Base-by-base conservation (phyloP, 1,140 invertebrate species). In the Phortica variegata region DNA sequence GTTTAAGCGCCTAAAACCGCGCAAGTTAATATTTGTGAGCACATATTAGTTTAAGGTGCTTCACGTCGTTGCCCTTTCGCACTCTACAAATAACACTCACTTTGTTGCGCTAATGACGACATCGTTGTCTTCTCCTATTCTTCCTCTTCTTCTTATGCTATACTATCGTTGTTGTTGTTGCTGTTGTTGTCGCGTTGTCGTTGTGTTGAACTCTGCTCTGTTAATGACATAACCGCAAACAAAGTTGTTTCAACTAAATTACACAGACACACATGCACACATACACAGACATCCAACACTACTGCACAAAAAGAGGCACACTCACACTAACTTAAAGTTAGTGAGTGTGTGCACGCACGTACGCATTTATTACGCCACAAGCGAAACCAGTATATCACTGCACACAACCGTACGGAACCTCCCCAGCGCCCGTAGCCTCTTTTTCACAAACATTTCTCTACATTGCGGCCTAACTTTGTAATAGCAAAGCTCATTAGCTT, bases 401-500 rank as follows among this genome's bases (percentile, higher is more conserved):
- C 23, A 26, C 5, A 10, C 23, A 26, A 10, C 23, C 5, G 10
- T 10, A 26, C n/a, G 23, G 5, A 26, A 26, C 23, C 23, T 26
- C 5, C 23, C 23, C 5, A 5, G 23, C 23, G 10, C 23, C 10
- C 23, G 10, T 10, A 26, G 23, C 10, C 23, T 5, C 23, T 6
- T 5, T 26, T 10, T n/a, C n/a, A n/a, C n/a, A n/a, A n/a, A n/a
- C n/a, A n/a, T n/a, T n/a, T n/a, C n/a, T n/a, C n/a, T 10, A 10
- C 23, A 26, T 5, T 26, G 23, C 10, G 23, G 23, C 23, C 23
- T 26, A 26, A 26, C 23, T 34, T 34, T 46, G 60, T 66, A 66
- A 66, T 66, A 65, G 63, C 63, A 68, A 68, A 68, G 63, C 63
- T 66, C 63, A 66, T 66, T 68, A 66, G 63, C 63, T 66, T 68